Evolutionary conservation across 2,797 vertebrate species (phyloP).

Genomic region (Chromobotia macracanthus): DNA sequence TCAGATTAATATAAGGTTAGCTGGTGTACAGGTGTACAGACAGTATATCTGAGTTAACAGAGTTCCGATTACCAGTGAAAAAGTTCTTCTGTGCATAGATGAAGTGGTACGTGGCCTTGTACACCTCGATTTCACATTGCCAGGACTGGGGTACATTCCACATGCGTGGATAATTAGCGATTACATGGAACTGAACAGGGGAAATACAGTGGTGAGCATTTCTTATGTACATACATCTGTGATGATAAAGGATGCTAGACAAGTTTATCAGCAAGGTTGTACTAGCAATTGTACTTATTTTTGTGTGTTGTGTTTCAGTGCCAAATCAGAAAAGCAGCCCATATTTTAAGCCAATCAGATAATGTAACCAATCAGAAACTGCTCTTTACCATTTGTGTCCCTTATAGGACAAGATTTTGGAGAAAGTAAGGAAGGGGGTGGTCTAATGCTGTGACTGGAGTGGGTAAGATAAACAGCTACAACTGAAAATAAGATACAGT

Average conservation of each 20-base stretch:
- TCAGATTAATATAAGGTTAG: slow-evolving; percentile 9
- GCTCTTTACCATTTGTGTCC: no score
- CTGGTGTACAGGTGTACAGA: background rate
- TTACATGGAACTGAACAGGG: slow-evolving; percentile 88
- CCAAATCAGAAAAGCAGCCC: no score
- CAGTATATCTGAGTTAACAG: background rate
- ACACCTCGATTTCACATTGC: slow-evolving; percentile 98
- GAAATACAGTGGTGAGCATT: background rate
- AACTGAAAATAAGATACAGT: no score
- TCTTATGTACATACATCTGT: background rate
- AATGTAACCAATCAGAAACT: no score
- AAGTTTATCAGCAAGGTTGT: no score
- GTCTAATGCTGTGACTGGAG: no score
- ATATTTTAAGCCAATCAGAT: no score
- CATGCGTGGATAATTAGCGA: slow-evolving; percentile 89
- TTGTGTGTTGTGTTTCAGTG: no score
- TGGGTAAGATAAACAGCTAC: no score
- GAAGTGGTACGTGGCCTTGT: slow-evolving; percentile 98
- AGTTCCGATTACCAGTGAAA: slow-evolving; percentile 85
- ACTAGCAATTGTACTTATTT: no score
- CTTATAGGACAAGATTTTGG: no score
- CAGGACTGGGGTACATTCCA: slow-evolving; percentile 99
- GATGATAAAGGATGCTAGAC: background rate
- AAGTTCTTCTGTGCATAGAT: slow-evolving; percentile 99
- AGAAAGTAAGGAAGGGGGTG: no score